Evolutionary conservation across 2,888 invertebrate genomes (phyloP).

Genomic region (Cosmia trapezina): DNA sequence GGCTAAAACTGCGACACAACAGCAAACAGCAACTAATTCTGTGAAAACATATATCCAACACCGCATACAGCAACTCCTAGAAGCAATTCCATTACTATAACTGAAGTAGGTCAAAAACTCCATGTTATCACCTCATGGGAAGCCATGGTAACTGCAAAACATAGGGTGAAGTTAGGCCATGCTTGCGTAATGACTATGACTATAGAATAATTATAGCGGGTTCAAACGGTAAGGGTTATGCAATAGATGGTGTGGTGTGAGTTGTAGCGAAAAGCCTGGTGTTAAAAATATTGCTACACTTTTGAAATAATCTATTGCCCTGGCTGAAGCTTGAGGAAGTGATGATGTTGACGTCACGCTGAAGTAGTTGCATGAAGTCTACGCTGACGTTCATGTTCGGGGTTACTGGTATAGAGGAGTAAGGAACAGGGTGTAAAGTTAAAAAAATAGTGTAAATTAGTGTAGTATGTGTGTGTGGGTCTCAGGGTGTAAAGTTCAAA

Average conservation of each 20-base stretch:
- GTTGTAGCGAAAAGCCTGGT: constrained; percentile 53
- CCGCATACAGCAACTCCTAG: constrained; percentile 18
- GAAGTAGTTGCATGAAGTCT: too few species aligned
- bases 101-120: constrained; percentile 54
- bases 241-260: constrained; percentile 65
- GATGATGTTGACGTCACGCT: too few species aligned
- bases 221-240: constrained; percentile 74
- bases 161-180: constrained; percentile 59
- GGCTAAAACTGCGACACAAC: not conserved
- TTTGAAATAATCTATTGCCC: not conserved
- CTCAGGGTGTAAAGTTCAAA: too few species aligned
- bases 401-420: too few species aligned
- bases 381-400: too few species aligned
- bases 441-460: too few species aligned
- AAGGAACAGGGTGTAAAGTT: too few species aligned
- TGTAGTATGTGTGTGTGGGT: too few species aligned
- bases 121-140: constrained; percentile 51
- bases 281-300: not conserved
- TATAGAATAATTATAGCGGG: constrained; percentile 74
- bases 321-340: too few species aligned
- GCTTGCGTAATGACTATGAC: constrained; percentile 58
- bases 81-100: constrained; percentile 44
- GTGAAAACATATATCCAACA: constrained; percentile 15
- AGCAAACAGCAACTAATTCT: constrained; percentile 15
- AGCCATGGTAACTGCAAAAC: constrained; percentile 44